Evolutionary conservation across 2,113 vertebrate genomes (phyloP).

Genomic region (Leucopternis melanops): DNA sequence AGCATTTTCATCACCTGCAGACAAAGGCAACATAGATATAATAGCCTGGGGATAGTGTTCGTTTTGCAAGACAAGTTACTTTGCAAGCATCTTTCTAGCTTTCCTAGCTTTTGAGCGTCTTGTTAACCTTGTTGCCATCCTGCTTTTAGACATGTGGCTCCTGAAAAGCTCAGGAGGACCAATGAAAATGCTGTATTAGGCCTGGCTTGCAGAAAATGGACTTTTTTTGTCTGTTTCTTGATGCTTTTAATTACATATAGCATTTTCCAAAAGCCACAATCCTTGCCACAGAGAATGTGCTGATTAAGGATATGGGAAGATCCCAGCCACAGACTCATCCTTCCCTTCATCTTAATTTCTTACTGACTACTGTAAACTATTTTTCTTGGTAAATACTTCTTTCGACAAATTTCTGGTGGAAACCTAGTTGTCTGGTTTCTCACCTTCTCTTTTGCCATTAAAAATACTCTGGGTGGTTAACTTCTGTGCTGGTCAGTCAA

Average conservation of each 20-base stretch:
- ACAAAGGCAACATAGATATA: neutral
- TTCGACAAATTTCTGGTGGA: neutral
- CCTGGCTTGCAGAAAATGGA: no score
- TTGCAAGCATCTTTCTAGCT: neutral
- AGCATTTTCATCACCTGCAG: neutral
- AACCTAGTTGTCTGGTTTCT: neutral
- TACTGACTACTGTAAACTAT: neutral
- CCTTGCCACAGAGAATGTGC: neutral
- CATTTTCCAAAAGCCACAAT: neutral
- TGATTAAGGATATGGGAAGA: neutral
- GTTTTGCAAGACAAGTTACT: neutral
- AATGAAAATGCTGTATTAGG: neutral
- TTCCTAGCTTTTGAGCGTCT: neutral
- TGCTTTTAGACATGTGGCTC: neutral
- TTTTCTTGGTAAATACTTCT: neutral
- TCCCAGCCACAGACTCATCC: neutral
- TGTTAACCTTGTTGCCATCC: neutral
- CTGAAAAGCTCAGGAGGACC: neutral
- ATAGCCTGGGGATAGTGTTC: neutral
- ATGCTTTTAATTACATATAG: neutral
- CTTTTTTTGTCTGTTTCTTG: neutral
- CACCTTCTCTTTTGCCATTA: neutral
- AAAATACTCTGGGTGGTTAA: neutral
- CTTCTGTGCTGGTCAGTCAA: neutral
- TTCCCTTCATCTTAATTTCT: neutral